Evolutionary conservation across 64 coral and sea anemone genomes (phyloP).

Genomic region (Montipora foliosa): DNA sequence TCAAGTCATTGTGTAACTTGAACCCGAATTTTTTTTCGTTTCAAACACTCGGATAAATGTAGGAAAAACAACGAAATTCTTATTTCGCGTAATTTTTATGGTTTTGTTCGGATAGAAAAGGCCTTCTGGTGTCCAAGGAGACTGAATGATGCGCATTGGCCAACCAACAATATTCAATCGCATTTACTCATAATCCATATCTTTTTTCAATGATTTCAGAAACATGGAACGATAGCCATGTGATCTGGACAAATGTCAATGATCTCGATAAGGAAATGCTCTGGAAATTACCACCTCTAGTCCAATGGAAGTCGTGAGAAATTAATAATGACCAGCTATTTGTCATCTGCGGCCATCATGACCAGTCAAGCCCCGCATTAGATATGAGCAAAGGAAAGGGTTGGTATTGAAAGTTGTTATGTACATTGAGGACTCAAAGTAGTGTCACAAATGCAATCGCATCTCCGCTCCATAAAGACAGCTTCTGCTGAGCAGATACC

Average conservation of each 20-base stretch:
- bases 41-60: too few relatives aligned
- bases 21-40: too few relatives aligned
- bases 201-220: background rate
- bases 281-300: background rate
- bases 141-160: too few relatives aligned
- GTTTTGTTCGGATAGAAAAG: too few relatives aligned
- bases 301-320: background rate
- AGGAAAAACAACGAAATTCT: too few relatives aligned
- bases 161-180: too few relatives aligned
- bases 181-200: too few relatives aligned
- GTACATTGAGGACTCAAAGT: background rate
- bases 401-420: background rate
- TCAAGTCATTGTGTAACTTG: too few relatives aligned
- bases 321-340: background rate
- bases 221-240: background rate
- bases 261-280: background rate
- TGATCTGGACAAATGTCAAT: slow-evolving; percentile 12
- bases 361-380: background rate
- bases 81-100: too few relatives aligned
- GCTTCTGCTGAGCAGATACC: too few relatives aligned
- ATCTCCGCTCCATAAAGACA: background rate
- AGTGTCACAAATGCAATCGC: background rate
- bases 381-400: slow-evolving; percentile 47
- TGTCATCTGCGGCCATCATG: background rate
- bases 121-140: too few relatives aligned